Base-by-base conservation (phyloP, 2,113 vertebrate species). In the human (Homo sapiens) region DNA sequence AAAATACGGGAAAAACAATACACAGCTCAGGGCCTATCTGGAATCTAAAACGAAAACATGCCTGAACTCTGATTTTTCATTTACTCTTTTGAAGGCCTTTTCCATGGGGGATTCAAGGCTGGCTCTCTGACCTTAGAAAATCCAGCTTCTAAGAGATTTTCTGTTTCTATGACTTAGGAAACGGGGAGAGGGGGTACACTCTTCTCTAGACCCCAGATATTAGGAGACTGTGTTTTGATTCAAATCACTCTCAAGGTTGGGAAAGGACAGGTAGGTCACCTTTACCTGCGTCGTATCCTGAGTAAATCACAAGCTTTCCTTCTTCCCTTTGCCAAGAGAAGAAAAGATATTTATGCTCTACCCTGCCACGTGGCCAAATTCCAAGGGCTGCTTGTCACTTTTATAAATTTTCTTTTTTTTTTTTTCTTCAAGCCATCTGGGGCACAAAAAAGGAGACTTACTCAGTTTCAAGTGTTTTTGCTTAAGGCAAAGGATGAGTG, bases 351-450 rank as follows among this genome's bases (percentile, higher is more conserved):
- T 97, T 97, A 84, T 96, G 35, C 18, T 97, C 87, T 48, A 38
- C 20, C 66, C 64, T 95, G 76, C 93, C 94, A 70, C 5, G 1
- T 94, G 98, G 94, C 92, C 92, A 70, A 1, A 97, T 97, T 98
- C 97, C 98, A 98, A 98, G 93, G 38, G 92, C 94, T 91, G 50
- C 91, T 98, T 98, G 96, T 96, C 93, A 96, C 91, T 97, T 90
- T 97, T 96, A 96, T 97, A 98, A 96, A 78, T 95, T 96, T 96
- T 35, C 52, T 68, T 11, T 70, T 40, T 75, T 61, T 50, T 64
- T 79, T 86, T 43, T 20, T 8, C 64, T 68, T 98, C 79, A 89
- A 98, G 98, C 96, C 97, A 98, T 95, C 85, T 95, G 85, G 93
- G 81, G 40, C 92, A 84, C 66, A 73, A 68, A 90, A 90, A 81